Evolutionary conservation across 2,797 vertebrate species (phyloP), one percentile per base, ranked within the genome.

Genomic region (Mus spretus): DNA sequence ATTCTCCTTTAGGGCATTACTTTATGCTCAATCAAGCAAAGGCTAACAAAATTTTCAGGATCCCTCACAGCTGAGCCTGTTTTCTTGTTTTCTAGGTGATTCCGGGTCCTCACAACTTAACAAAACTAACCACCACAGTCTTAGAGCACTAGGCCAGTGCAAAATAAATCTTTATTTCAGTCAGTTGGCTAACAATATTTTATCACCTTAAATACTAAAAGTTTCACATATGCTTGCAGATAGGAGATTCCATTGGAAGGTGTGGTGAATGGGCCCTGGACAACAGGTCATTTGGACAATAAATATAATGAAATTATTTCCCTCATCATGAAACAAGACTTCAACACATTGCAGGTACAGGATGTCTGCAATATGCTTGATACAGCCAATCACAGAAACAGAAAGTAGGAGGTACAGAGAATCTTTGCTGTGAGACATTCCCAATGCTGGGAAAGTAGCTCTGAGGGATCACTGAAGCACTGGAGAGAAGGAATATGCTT

Each of bases 391-490:
- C 19, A 61, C 1, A 75, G 19, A 79, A 1, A 1, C 17, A 78
- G 37, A 63, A 12, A 92, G 24, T 4, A 13, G 50, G 65, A 72
- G 24, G 1, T 57, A 6, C 14, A 22, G 3, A 24, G n/a, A 37
- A 8, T 37, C 20, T 6, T 15, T 61, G 34, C 14, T 34, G n/a
- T 31, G 59, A 37, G 22, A 12, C 6, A 2, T 17, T 4, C 8
- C 8, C 44, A 14, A 15, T 3, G 1, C 1, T 91, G 9, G 24
- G 15, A 63, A 50, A 65, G 26, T 22, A 90, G 22, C 22, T 86
- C 2, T 57, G 19, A 47, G 53, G 2, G 79, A 82, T 4, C 0
- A 50, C 14, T 31, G 28, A 83, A 37, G 2, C 0, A 6, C 0
- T 65, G 11, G 2, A 44, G 50, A 19, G 7, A 5, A 74, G 19